Base-by-base conservation (phyloP, 2,888 invertebrate genomes). In the Eurytoma adleriae region DNA sequence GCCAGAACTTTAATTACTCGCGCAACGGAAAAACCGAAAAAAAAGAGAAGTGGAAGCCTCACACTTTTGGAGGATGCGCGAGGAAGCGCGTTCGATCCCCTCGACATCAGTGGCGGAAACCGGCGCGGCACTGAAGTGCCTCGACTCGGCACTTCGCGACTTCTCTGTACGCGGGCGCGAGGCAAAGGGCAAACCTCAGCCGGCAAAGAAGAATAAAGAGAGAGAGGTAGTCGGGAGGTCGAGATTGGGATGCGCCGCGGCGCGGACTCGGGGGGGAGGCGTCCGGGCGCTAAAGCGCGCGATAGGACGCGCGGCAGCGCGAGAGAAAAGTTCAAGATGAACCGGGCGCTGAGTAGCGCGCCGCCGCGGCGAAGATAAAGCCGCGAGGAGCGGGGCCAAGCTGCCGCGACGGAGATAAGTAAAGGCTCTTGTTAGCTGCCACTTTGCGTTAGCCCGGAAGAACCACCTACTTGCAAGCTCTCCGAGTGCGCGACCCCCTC, bases 381-480 rank as follows among this genome's bases (percentile, higher is more conserved):
- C 72, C 20, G 40, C 61, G 67, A 24, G 12, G 40, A 18, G 30
- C 48, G 48, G 13, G 40, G 16, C 24, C 52, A 18, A 40, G 70
- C 56, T 4, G 74, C 74, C 54, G 57, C 78, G 78, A 78, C 74
- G 59, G 40, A 80, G 75, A 80, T 80, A 76, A 80, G 80, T 71
- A 69, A 74, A 56, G 67, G 77, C 82, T 83, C 84, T 84, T 85
- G 84, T 85, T 85, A 82, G 83, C 72, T 61, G 79, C 48, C 81
- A 83, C 84, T 85, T 84, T 81, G 80, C 81, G 82, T 78, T 74
- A 72, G 83, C 24, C 77, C 64, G 74, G n/a, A 57, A 27, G 66
- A 50, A 56, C 69, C 59, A 30, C 20, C 57, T 27, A 70, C 66
- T 82, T 52, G 74, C 78, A 61, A 50, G 54, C 69, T 76, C 69